These are phyloP conservation scores for Bambusicola thoracicus DNA, from an alignment of 2,113 vertebrate genomes.

Conservation along the genomic window DNA sequence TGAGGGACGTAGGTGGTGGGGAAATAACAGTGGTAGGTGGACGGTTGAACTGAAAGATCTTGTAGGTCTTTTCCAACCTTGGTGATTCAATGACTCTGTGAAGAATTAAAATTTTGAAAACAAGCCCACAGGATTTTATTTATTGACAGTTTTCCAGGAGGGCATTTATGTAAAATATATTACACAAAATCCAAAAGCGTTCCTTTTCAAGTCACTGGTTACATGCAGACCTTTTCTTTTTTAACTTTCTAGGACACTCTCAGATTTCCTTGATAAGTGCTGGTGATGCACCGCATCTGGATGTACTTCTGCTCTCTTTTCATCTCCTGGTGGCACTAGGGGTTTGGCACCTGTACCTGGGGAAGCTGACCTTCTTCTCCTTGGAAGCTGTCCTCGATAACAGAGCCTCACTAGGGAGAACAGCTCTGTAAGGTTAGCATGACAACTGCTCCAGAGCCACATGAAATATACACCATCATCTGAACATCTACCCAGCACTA, in stretches of 20 bases:
- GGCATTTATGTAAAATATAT: neutral
- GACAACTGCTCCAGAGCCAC: neutral
- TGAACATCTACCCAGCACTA: neutral
- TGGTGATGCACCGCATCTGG: accelerated
- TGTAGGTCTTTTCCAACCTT: too few relatives aligned
- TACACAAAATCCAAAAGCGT: neutral
- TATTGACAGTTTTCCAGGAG: neutral
- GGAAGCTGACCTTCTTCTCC: neutral
- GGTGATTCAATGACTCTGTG: too few relatives aligned
- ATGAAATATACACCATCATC: neutral
- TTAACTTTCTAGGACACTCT: conserved; percentile 3
- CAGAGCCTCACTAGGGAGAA: neutral
- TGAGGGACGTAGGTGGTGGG: too few relatives aligned
- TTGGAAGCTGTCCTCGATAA: neutral
- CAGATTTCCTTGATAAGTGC: neutral
- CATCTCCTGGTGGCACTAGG: neutral
- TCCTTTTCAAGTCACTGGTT: neutral
- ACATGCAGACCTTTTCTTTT: neutral
- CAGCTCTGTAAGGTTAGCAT: neutral
- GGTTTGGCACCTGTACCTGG: neutral
- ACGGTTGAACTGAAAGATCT: too few relatives aligned
- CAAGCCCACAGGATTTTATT: neutral
- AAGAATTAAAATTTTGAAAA: neutral
- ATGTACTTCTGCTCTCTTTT: neutral
- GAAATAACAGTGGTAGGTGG: too few relatives aligned